Conservation (phyloP, 2,797 vertebrate species). For the Darevskia nairensis region DNA sequence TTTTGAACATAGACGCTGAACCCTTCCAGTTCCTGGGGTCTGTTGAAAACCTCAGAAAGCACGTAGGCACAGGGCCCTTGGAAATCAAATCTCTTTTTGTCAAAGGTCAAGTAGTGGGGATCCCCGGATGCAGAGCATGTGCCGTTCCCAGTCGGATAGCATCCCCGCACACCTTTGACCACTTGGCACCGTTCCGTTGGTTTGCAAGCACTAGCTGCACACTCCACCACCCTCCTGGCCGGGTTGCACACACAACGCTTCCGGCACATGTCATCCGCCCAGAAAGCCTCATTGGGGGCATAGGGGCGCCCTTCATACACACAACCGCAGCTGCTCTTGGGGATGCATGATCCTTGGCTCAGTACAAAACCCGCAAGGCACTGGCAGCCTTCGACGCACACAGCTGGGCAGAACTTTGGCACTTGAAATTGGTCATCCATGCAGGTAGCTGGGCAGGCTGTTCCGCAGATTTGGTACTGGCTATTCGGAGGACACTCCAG, state of each 20-base stretch:
- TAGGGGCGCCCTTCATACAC: slow-evolving; percentile 69
- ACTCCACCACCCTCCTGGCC: slow-evolving; percentile 58
- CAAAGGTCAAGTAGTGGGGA: slow-evolving; percentile 79
- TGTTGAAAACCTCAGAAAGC: slow-evolving; percentile 73
- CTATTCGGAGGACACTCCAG: slow-evolving; percentile 45
- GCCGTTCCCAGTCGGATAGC: slow-evolving; percentile 67
- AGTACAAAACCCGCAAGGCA: slow-evolving; percentile 76
- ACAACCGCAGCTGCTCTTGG: slow-evolving; percentile 74
- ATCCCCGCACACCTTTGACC: slow-evolving; percentile 69
- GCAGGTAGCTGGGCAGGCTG: slow-evolving; percentile 59
- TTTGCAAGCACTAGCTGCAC: slow-evolving; percentile 64
- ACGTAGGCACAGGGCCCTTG: slow-evolving; percentile 80
- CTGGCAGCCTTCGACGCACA: slow-evolving; percentile 78
- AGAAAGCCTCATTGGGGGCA: slow-evolving; percentile 72
- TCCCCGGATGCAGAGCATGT: slow-evolving; percentile 76
- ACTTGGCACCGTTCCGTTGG: slow-evolving; percentile 65
- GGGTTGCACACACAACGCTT: slow-evolving; percentile 69
- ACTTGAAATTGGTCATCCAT: slow-evolving; percentile 19
- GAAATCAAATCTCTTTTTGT: slow-evolving; percentile 72
- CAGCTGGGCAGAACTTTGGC: slow-evolving; percentile 60
- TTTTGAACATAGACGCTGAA: slow-evolving; percentile 81
- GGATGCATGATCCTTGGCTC: slow-evolving; percentile 71
- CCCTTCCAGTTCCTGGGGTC: slow-evolving; percentile 61
- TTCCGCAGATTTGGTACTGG: slow-evolving; percentile 53
- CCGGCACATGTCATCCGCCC: slow-evolving; percentile 72